Conservation (phyloP, 1,140 invertebrate genomes). For the Cotesia vestalis region DNA sequence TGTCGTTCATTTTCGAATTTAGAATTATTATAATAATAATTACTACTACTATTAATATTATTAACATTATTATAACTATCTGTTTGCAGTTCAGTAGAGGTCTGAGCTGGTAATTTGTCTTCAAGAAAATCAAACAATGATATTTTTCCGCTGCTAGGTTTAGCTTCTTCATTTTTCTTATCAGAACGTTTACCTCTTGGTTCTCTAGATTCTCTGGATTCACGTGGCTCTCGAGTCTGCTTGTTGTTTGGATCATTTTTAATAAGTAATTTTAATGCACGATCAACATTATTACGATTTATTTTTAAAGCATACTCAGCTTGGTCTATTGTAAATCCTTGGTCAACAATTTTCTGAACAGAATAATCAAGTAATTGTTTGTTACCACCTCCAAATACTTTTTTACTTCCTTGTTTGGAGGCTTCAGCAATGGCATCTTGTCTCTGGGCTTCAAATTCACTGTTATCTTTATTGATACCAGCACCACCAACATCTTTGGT, state of each 20-base stretch:
- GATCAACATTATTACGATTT: conserved; percentile 78
- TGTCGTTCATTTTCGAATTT: conserved; percentile 50
- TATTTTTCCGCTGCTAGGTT: conserved; percentile 81
- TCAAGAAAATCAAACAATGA: conserved; percentile 89
- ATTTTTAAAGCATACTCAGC: conserved; percentile 77
- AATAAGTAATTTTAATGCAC: conserved; percentile 76
- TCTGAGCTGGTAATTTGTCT: conserved; percentile 77
- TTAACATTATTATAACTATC: conserved; percentile 42
- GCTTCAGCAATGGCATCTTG: conserved; percentile 88
- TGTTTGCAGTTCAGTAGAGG: conserved; percentile 45
- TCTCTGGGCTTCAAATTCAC: conserved; percentile 85
- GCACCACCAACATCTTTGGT: conserved; percentile 65
- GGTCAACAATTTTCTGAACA: conserved; percentile 82
- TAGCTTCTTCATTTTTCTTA: conserved; percentile 71
- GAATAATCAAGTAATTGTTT: conserved; percentile 82
- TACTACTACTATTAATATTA: conserved; percentile 30
- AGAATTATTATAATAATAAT: conserved; percentile 44
- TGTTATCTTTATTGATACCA: conserved; percentile 69
- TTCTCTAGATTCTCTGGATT: conserved; percentile 54
- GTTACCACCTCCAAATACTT: conserved; percentile 74
- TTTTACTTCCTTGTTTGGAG: conserved; percentile 73
- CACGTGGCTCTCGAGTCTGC: conserved; percentile 49
- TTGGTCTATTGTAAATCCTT: conserved; percentile 81
- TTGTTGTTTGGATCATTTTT: conserved; percentile 62
- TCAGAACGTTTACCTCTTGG: conserved; percentile 60